Evolutionary conservation across 2,797 vertebrate species (phyloP), one percentile per base, ranked within the genome.

Genomic region (Antrozous pallidus): DNA sequence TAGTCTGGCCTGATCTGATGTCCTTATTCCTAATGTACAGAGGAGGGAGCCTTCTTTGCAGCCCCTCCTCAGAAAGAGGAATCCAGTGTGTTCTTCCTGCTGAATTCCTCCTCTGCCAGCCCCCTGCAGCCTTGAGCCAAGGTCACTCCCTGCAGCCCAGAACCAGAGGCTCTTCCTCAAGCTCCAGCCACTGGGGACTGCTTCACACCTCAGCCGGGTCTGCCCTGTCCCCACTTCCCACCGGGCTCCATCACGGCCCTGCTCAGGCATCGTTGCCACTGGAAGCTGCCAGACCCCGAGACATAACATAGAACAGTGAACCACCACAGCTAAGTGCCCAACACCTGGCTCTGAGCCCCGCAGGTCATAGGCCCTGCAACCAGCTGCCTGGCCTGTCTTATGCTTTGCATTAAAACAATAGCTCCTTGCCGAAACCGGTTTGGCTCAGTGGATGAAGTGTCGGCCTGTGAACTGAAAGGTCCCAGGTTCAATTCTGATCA

Each of bases 131-230:
- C 13, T 36, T 17, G 26, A 49, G 33, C 58, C 82, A 69, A 31
- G 78, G 7, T 67, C 49, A 40, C 22, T n/a, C 36, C 17, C 69
- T 69, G 54, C 74, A 49, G 58, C 78, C 47, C 56, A 22, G 63
- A n/a, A 8, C n/a, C 61, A 5, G n/a, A 63, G 69, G 24, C 81
- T 54, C 8, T 10, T 61, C 40, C 18, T 47, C 22, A 12, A 1
- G 7, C 33, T 49, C 24, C n/a, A 65, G 33, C 14, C 33, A 0
- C 0, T 0, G 10, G 24, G 47, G 4, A 36, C 49, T 1, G 6
- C 22, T n/a, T 56, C 56, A 11, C 5, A 0, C 56, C 69, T 77
- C 61, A 36, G 12, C 36, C 36, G 10, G 36, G 20, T 13, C 51
- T 18, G 42, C 18, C 51, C 45, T 22, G 20, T 33, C 61, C 8